Percentiles rank a stretch among this genome's conserved stretches.
phyloP scores from a whole-genome alignment of 2,888 invertebrate species.

The Hyalella azteca region DNA sequence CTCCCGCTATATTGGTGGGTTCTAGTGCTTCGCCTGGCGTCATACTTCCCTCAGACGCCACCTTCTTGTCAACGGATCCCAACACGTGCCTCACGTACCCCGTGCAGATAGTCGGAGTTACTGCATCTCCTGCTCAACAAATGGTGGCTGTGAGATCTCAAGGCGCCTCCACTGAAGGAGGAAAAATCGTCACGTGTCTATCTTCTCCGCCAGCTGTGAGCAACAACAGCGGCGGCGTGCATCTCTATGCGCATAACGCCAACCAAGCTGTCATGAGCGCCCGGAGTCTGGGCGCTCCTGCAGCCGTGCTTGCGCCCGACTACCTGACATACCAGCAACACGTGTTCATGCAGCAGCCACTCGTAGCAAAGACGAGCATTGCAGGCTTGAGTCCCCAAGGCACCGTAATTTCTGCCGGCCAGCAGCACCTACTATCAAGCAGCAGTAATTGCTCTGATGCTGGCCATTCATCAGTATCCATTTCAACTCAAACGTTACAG shows the following conservation, averaged over 20 bases:
- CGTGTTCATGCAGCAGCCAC: constrained; percentile 38
- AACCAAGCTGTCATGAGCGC: constrained; percentile 41
- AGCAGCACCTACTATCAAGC: constrained; percentile 50
- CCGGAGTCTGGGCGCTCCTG: constrained; percentile 49
- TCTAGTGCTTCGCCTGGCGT: constrained; percentile 55
- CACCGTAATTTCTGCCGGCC: constrained; percentile 42
- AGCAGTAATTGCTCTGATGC: constrained; percentile 47
- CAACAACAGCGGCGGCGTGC: constrained; percentile 32
- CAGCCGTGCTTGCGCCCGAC: constrained; percentile 53
- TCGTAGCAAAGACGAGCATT: not conserved
- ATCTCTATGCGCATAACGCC: constrained; percentile 42
- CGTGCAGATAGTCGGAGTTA: constrained; percentile 57
- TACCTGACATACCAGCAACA: constrained; percentile 49
- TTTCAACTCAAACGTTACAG: constrained; percentile 55
- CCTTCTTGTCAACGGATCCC: constrained; percentile 57
- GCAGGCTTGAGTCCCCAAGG: constrained; percentile 5
- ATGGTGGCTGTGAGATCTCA: constrained; percentile 55
- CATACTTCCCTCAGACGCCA: constrained; percentile 54
- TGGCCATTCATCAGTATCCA: constrained; percentile 49
- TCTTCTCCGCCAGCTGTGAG: constrained; percentile 47
- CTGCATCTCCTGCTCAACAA: constrained; percentile 48
- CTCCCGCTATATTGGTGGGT: constrained; percentile 53
- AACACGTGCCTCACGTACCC: constrained; percentile 51
- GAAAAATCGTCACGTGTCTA: constrained; percentile 47
- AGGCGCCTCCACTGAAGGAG: constrained; percentile 45